Conservation (phyloP, 2,888 invertebrate genomes). For the Isotomurus palustris region DNA sequence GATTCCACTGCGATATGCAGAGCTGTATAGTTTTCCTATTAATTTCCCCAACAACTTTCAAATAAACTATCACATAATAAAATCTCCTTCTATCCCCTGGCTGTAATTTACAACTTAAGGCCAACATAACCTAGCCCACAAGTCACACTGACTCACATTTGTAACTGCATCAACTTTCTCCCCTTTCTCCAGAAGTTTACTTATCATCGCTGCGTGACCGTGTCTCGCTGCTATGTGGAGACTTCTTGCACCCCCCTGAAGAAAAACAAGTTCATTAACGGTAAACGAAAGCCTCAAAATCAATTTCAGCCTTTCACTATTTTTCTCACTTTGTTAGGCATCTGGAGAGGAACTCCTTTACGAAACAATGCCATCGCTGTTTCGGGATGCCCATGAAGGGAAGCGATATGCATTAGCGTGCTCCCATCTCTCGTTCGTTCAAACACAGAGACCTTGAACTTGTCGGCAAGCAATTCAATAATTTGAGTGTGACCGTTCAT, state of each 20-base stretch:
- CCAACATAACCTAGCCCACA: no score
- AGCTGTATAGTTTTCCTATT: constrained; percentile 93
- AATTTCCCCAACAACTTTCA: constrained; percentile 13
- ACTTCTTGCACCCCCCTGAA: constrained; percentile 86
- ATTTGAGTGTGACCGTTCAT: constrained; percentile 94
- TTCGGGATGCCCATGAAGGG: constrained; percentile 93
- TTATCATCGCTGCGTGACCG: constrained; percentile 95
- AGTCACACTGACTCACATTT: no score
- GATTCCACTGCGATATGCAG: constrained; percentile 90
- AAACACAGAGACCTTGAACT: constrained; percentile 94
- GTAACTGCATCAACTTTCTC: constrained; percentile 94
- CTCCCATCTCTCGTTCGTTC: constrained; percentile 97
- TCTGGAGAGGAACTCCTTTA: constrained; percentile 96
- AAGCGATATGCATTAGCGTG: constrained; percentile 97
- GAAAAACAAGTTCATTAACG: constrained; percentile 29
- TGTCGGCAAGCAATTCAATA: constrained; percentile 93
- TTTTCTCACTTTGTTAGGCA: constrained; percentile 85
- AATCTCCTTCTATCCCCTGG: no score
- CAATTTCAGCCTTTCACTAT: no score
- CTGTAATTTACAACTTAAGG: no score
- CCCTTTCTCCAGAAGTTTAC: constrained; percentile 89
- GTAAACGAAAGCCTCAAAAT: background rate
- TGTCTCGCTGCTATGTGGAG: constrained; percentile 96
- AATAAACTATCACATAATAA: no score
- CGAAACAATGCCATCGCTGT: constrained; percentile 98